A percentile compares a stretch with the other conserved stretches of the same genome.
phyloP scores from a whole-genome alignment of 1,140 invertebrate genomes.

The Drosophila baimaii region DNA sequence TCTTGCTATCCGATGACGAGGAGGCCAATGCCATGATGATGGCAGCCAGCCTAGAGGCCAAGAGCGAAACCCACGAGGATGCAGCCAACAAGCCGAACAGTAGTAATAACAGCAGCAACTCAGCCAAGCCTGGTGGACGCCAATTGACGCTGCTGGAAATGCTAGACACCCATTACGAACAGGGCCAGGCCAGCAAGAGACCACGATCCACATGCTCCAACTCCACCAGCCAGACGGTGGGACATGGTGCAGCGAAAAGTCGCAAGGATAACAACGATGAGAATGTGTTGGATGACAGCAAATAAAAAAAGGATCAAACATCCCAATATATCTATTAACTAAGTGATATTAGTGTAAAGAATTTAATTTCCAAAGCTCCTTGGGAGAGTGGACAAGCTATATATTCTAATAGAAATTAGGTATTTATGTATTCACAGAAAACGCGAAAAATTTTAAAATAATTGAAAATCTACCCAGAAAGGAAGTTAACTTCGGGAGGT shows the following conservation, averaged over 20 bases:
- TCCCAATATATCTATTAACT: slow-evolving; percentile 11
- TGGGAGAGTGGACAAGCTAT: background rate
- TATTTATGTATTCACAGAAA: no score
- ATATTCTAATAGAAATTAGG: no score
- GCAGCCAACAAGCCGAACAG: background rate
- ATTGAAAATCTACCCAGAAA: no score
- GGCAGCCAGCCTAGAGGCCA: slow-evolving; percentile 49
- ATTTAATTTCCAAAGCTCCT: slow-evolving; percentile 4
- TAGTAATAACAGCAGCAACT: background rate
- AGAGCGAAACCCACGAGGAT: background rate
- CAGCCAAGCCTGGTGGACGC: slow-evolving; percentile 16
- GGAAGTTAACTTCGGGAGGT: no score
- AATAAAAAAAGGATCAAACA: slow-evolving; percentile 6
- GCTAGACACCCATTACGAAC: slow-evolving; percentile 66
- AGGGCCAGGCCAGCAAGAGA: slow-evolving; percentile 62
- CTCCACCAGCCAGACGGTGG: background rate
- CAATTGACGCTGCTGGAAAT: slow-evolving; percentile 63
- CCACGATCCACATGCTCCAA: slow-evolving; percentile 37
- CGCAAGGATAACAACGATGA: slow-evolving; percentile 53
- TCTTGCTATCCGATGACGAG: slow-evolving; percentile 42
- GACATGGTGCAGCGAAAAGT: slow-evolving; percentile 40
- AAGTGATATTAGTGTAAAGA: slow-evolving; percentile 40
- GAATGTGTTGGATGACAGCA: slow-evolving; percentile 26
- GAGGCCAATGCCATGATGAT: slow-evolving; percentile 56
- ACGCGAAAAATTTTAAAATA: background rate